Conservation (phyloP, 2,797 vertebrate genomes). For the Telmatherina bonti region DNA sequence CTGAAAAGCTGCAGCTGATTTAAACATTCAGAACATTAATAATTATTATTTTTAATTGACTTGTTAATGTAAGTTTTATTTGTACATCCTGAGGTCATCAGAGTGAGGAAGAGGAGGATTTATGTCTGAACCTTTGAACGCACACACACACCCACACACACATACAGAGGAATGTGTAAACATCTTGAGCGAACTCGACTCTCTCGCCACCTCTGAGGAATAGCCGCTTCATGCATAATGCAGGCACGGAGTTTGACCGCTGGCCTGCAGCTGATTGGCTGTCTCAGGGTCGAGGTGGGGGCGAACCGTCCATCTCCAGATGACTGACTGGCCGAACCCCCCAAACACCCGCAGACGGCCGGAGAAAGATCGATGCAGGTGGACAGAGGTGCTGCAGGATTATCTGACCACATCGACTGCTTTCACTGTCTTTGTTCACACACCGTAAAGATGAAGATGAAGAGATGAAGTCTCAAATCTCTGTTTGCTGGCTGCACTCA, state of each 20-base stretch:
- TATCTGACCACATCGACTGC: slow-evolving; percentile 37
- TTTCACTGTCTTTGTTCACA: slow-evolving; percentile 37
- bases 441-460: slow-evolving; percentile 22
- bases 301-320: slow-evolving; percentile 44
- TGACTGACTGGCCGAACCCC: slow-evolving; percentile 39
- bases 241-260: slow-evolving; percentile 76
- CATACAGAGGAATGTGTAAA: slow-evolving; percentile 55
- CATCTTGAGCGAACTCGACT: slow-evolving; percentile 46
- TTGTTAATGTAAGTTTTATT: no score
- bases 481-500: neutral
- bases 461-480: slow-evolving; percentile 18
- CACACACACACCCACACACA: slow-evolving; percentile 35
- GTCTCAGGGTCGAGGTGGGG: slow-evolving; percentile 60
- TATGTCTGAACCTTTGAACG: slow-evolving; percentile 17
- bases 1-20: no score
- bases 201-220: slow-evolving; percentile 56
- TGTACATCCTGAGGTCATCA: neutral
- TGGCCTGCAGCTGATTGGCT: slow-evolving; percentile 78
- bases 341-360: slow-evolving; percentile 17
- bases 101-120: slow-evolving; percentile 5
- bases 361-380: slow-evolving; percentile 47
- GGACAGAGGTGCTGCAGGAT: slow-evolving; percentile 44
- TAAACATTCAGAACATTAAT: no score
- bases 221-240: slow-evolving; percentile 75
- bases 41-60: no score